Evolutionary conservation across 2,888 invertebrate species (phyloP), one percentile per base, ranked within the genome.

Genomic region (Calameuta pallipes): DNA sequence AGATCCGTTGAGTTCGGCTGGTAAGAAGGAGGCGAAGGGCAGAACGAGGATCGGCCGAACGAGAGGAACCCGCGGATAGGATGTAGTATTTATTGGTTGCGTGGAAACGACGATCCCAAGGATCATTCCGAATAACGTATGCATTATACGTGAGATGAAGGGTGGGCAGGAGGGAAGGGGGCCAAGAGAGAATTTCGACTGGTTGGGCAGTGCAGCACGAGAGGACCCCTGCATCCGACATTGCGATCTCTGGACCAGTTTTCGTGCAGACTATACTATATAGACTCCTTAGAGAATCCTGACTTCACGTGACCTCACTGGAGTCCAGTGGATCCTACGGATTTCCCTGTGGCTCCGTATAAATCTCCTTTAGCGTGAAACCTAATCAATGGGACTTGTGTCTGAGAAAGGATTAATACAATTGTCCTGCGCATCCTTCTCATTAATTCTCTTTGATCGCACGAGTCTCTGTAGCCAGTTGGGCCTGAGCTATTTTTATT

Each of bases 231-330:
- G 81, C 84, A 82, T 83, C 84, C 84, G 77, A 80, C 83, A 79
- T 82, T 82, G 79, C 80, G 78, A 80, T 80, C 78, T 74, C 79
- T 82, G 85, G 85, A 85, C 85, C 85, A 85, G 85, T 85, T 85
- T 85, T 84, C 84, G 80, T 84, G 73, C 84, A 81, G 83, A 80
- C 56, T 56, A 23, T 56, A 9, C 9, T 9, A 23, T 56, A 56
- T 9, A 23, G 56, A 56, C 23, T 23, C 56, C 23, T 23, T 23
- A 1, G 56, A 56, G 56, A 23, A 56, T 56, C 9, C 23, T 9
- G 56, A 15, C 23, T 31, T 31, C 31, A 31, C 31, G 31, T 31
- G 31, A 31, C 23, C 9, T 56, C 23, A 23, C 6, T 6, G 6
- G 56, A 23, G 15, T 56, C 23, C 6, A 1, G 2, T 6, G 6